These are phyloP conservation scores for Chondrilla cf. caribensis DNA, from an alignment of 37 sponge, comb jelly and placozoan species.

Conservation along the genomic window DNA sequence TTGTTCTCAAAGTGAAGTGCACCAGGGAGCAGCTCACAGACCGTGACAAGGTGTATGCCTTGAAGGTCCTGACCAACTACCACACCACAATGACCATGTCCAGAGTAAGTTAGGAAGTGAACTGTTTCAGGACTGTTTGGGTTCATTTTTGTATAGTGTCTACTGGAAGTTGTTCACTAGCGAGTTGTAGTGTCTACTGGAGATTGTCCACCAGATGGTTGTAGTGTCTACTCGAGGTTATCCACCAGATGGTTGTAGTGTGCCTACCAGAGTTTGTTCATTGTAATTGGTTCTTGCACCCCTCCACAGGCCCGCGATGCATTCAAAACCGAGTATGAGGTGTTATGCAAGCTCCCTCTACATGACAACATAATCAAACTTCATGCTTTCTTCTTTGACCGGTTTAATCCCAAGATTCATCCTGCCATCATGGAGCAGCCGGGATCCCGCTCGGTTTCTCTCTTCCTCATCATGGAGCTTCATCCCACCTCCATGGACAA, in stretches of 20 bases:
- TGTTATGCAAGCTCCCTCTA: slow-evolving; percentile 68
- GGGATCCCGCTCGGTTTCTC: slow-evolving; percentile 48
- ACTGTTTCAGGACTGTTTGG: too few species aligned
- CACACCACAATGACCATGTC: slow-evolving; percentile 48
- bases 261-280: too few species aligned
- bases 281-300: too few species aligned
- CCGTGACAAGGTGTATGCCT: slow-evolving; percentile 52
- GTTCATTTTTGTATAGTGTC: too few species aligned
- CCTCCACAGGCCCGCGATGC: slow-evolving; percentile 42
- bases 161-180: too few species aligned
- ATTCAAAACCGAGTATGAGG: slow-evolving; percentile 78
- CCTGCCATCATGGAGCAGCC: slow-evolving; percentile 23
- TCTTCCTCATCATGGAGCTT: slow-evolving; percentile 78
- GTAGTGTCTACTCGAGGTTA: too few species aligned
- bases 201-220: too few species aligned
- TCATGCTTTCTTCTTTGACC: slow-evolving; percentile 86
- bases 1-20: slow-evolving; percentile 60
- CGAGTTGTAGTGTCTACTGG: too few species aligned
- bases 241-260: too few species aligned
- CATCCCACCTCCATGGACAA: slow-evolving; percentile 50
- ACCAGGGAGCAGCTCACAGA: slow-evolving; percentile 30
- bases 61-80: slow-evolving; percentile 72
- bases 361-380: slow-evolving; percentile 85
- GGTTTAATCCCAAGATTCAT: slow-evolving; percentile 40
- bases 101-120: slow-evolving; percentile 36